Evolutionary conservation across 2,888 invertebrate genomes (phyloP), one percentile per base, ranked within the genome.

Genomic region (Onchidella celtica): DNA sequence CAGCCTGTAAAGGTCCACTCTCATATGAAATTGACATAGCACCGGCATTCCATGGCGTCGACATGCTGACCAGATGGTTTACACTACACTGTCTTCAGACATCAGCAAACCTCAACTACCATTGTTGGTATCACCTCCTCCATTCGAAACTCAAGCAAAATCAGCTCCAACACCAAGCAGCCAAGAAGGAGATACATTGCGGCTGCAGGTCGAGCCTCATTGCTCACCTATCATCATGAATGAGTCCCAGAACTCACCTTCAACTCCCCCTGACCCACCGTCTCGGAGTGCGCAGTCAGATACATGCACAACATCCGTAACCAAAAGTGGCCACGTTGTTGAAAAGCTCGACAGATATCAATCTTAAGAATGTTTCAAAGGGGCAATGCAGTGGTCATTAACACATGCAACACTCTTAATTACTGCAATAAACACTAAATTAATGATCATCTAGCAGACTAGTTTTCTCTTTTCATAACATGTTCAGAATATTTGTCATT

Each of bases 151-250:
- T 61, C 61, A 61, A 17, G 4, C 66, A 11, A 21, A 47, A 47
- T 47, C 47, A 47, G 47, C 47, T 47, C 17, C 47, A 17, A 6
- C 47, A 47, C 47, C 47, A 17, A 32, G 32, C 27, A 66, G 34
- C 66, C 34, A 29, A 66, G 32, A 24, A 32, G 17, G 29, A n/a
- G 34, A 29, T 27, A 27, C 66, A 66, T 9, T 32, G 66, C n/a
- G 66, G 66, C 34, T 29, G 34, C 66, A 66, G 66, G 66, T 66
- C 66, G 66, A 66, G 66, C 66, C 21, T 14, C 34, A 27, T 27
- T 9, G 66, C 34, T 66, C 66, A 66, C 66, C 66, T 66, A 66
- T 21, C 66, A 66, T 27, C 66, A 66, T 27, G 66, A 32, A 66
- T 66, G 29, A 66, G 66, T 32, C 29, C 66, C 34, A 14, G 29